Evolutionary conservation across 2,797 vertebrate species (phyloP), one percentile per base, ranked within the genome.

Genomic region (Schizothorax lantsangensis): DNA sequence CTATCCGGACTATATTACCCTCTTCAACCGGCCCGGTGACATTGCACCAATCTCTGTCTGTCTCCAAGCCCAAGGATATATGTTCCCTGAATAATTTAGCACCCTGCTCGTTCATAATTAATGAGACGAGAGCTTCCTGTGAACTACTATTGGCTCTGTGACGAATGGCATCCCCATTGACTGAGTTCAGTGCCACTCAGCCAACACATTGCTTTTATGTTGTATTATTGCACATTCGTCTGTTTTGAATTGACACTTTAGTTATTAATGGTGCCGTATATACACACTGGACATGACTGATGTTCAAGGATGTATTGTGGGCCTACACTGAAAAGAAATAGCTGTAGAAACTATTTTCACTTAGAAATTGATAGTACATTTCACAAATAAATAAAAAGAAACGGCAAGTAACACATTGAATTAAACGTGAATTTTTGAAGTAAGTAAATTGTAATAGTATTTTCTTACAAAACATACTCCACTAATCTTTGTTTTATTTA

Each of bases 31-130:
- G 80, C 11, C 54, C 38, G n/a, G 75, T 84, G 84, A 79, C 90
- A 90, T 89, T 90, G 85, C 90, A 90, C 89, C 91, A 87, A 90
- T 90, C 90, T 85, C 87, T 92, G 90, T 94, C 92, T 90, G 92
- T 91, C 91, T 91, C 86, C 90, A 89, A 91, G 91, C 91, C 87
- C 91, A 78, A 90, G 91, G 91, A 94, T 94, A 94, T 94, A 93
- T 95, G 93, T 95, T 91, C 86, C 73, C 90, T 96, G 92, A 96
- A 96, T 96, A 93, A 96, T 96, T 95, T 90, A 96, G 88, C 88
- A 90, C 83, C 90, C 92, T 92, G 91, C 93, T 94, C 90, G 91
- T 96, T 91, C 93, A 96, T 96, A 92, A 94, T 96, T 96, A 94
- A 96, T 95, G 92, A 45, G 78, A 36, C 79, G 86, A 93, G 92